Conservation (phyloP, 2,797 vertebrate species). For the Sphaeramia orbicularis region DNA sequence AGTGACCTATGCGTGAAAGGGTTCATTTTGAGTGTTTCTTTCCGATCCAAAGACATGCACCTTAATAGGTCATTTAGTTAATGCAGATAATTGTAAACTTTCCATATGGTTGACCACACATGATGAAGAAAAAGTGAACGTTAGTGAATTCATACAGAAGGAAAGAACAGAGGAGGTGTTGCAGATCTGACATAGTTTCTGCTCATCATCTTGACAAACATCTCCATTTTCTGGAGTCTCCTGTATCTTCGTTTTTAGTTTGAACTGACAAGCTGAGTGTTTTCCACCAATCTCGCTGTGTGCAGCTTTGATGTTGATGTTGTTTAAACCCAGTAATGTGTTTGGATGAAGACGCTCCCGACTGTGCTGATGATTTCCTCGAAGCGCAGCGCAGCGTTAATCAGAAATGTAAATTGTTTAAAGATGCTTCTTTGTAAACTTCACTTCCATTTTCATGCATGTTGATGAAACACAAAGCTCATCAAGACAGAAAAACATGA, state of each 20-base stretch:
- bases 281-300: not conserved
- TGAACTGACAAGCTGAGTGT: constrained; percentile 6
- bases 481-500: too few relatives aligned
- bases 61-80: too few relatives aligned
- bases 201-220: not conserved
- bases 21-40: too few relatives aligned
- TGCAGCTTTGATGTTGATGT: constrained; percentile 21
- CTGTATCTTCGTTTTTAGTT: constrained; percentile 2
- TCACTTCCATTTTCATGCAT: not conserved
- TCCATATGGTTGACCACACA: too few relatives aligned
- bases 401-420: constrained; percentile 46
- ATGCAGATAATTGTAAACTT: too few relatives aligned
- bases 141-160: too few relatives aligned
- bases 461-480: not conserved
- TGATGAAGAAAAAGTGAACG: too few relatives aligned
- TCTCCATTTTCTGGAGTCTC: not conserved
- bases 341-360: constrained; percentile 14
- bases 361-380: constrained; percentile 10
- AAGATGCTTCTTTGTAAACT: constrained; percentile 10
- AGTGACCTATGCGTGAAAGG: too few relatives aligned
- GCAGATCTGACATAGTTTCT: too few relatives aligned
- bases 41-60: too few relatives aligned
- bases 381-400: constrained; percentile 30
- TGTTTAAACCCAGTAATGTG: constrained; percentile 25
- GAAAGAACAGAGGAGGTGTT: too few relatives aligned